These are phyloP conservation scores for Calyptomena viridis DNA, from an alignment of 2,113 vertebrate species.

Conservation along the genomic window DNA sequence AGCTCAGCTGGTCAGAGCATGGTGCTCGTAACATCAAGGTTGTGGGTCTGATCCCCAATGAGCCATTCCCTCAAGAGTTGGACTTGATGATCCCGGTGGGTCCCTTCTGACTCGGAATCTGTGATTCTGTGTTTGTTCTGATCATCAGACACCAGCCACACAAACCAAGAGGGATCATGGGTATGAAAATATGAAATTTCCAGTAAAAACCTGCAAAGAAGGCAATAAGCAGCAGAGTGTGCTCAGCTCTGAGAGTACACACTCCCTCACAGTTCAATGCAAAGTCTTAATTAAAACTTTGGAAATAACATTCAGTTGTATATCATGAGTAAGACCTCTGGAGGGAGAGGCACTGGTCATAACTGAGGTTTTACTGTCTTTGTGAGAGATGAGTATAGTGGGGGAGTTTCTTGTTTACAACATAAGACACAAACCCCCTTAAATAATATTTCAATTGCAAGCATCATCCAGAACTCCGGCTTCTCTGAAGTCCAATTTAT, in stretches of 20 bases:
- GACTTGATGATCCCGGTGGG: too few relatives aligned
- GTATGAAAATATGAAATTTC: background rate
- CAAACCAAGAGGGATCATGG: background rate
- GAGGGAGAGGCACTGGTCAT: background rate
- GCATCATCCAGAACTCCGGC: background rate
- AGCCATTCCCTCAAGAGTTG: too few relatives aligned
- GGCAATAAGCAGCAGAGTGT: background rate
- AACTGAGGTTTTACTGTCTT: background rate
- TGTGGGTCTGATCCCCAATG: too few relatives aligned
- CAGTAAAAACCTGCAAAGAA: background rate
- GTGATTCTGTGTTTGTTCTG: background rate
- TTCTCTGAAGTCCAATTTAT: background rate
- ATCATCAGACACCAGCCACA: background rate
- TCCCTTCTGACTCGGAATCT: too few relatives aligned
- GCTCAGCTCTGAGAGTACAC: background rate
- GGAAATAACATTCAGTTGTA: background rate
- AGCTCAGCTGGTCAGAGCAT: too few relatives aligned
- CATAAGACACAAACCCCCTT: background rate
- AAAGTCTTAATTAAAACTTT: background rate
- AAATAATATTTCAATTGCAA: background rate
- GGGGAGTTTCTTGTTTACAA: background rate
- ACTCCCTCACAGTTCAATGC: background rate
- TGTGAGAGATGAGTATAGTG: background rate
- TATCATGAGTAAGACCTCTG: background rate
- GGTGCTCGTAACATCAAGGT: too few relatives aligned